A percentile compares a stretch with the other conserved stretches of the same genome.
Evolutionary conservation across 2,113 vertebrate species (phyloP).

Genomic region (Microcebus murinus): DNA sequence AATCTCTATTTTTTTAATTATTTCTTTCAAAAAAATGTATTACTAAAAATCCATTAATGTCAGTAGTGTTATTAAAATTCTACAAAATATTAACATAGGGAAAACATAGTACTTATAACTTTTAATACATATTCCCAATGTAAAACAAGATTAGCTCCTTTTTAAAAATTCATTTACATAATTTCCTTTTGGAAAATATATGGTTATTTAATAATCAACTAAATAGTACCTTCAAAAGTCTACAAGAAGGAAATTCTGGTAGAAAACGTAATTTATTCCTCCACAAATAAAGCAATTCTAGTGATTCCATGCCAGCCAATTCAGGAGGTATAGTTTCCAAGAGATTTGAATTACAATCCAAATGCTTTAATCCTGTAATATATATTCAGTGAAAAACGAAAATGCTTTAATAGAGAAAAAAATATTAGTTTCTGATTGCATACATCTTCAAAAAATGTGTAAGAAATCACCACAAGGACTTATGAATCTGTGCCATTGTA

Average conservation of each 20-base stretch:
- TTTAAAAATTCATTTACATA: slow-evolving; percentile 31
- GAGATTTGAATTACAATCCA: slow-evolving; percentile 95
- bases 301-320: slow-evolving; percentile 89
- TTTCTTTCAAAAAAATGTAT: neutral
- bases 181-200: slow-evolving; percentile 47
- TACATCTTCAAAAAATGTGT: neutral
- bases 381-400: neutral
- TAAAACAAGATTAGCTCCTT: neutral
- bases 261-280: slow-evolving; percentile 93
- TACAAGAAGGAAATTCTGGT: slow-evolving; percentile 88
- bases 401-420: slow-evolving; percentile 33
- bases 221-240: slow-evolving; percentile 90
- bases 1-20: slow-evolving; percentile 25
- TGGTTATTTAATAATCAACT: slow-evolving; percentile 26
- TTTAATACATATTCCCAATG: neutral
- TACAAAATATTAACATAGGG: neutral
- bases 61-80: slow-evolving; percentile 34
- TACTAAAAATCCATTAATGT: slow-evolving; percentile 12
- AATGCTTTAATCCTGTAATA: slow-evolving; percentile 89
- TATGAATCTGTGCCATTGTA: neutral
- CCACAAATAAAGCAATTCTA: slow-evolving; percentile 94
- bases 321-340: slow-evolving; percentile 90
- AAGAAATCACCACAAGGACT: neutral
- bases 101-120: neutral
- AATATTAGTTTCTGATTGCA: neutral